Percentiles rank a stretch among this genome's conserved stretches.
Conservation (phyloP, 2,888 invertebrate species). For the Hemaris fuciformis region DNA sequence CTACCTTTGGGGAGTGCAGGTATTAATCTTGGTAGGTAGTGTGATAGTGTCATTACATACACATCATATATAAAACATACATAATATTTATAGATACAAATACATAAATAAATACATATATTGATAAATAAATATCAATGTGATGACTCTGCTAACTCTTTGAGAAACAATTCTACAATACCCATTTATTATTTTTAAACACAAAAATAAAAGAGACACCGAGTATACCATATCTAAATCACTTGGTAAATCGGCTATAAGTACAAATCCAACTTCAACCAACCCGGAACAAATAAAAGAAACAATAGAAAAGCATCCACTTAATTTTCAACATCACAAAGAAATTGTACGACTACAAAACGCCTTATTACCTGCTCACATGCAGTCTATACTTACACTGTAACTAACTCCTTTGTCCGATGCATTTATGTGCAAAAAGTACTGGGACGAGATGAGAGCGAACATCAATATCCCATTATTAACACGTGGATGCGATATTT, state of each 20-base stretch:
- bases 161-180: too few relatives aligned
- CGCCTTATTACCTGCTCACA: conserved; percentile 11
- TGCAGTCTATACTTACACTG: conserved; percentile 17
- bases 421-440: conserved; percentile 39
- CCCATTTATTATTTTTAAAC: too few relatives aligned
- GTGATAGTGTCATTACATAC: too few relatives aligned
- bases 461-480: conserved; percentile 48
- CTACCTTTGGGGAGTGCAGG: too few relatives aligned
- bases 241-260: not conserved
- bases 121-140: too few relatives aligned
- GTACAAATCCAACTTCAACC: not conserved
- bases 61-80: too few relatives aligned
- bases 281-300: not conserved
- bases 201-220: not conserved
- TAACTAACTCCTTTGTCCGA: conserved; percentile 31
- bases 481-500: conserved; percentile 51
- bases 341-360: conserved; percentile 8
- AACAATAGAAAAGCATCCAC: not conserved
- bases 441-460: conserved; percentile 30
- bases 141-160: too few relatives aligned
- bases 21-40: too few relatives aligned
- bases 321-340: conserved; percentile 12
- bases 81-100: too few relatives aligned
- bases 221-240: too few relatives aligned
- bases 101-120: too few relatives aligned